These are phyloP conservation scores for Tolmerus cingulatus DNA, from an alignment of 2,888 invertebrate species.

Conservation along the genomic window DNA sequence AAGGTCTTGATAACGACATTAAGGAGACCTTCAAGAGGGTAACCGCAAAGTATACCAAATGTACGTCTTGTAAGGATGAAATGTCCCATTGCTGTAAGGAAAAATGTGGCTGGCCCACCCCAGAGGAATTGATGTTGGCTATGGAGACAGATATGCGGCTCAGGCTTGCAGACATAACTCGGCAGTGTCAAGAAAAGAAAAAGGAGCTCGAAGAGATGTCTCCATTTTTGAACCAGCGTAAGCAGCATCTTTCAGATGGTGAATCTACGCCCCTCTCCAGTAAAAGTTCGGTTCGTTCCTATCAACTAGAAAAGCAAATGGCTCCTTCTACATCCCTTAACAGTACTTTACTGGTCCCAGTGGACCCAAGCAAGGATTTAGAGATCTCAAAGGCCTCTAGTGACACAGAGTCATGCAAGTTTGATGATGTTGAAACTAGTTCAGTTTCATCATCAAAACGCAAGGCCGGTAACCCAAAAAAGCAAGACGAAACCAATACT, in stretches of 20 bases:
- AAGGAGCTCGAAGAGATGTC: constrained; percentile 77
- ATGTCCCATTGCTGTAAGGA: constrained; percentile 49
- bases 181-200: constrained; percentile 84
- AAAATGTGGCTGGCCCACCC: constrained; percentile 63
- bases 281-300: constrained; percentile 41
- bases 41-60: constrained; percentile 54
- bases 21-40: constrained; percentile 49
- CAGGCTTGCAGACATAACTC: constrained; percentile 80
- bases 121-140: constrained; percentile 72
- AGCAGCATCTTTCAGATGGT: constrained; percentile 39
- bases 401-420: constrained; percentile 54
- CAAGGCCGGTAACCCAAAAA: constrained; percentile 80
- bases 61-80: constrained; percentile 51
- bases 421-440: constrained; percentile 52
- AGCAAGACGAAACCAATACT: constrained; percentile 71
- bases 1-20: constrained; percentile 56
- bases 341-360: constrained; percentile 31
- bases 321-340: constrained; percentile 13
- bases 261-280: constrained; percentile 47
- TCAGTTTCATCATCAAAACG: constrained; percentile 69
- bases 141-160: constrained; percentile 85
- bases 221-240: constrained; percentile 43
- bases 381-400: constrained; percentile 52
- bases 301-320: background rate
- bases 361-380: constrained; percentile 46